A percentile compares a stretch with the other conserved stretches of the same genome.
Conservation (phyloP, 2,113 vertebrate species). For the Vidua macroura region DNA sequence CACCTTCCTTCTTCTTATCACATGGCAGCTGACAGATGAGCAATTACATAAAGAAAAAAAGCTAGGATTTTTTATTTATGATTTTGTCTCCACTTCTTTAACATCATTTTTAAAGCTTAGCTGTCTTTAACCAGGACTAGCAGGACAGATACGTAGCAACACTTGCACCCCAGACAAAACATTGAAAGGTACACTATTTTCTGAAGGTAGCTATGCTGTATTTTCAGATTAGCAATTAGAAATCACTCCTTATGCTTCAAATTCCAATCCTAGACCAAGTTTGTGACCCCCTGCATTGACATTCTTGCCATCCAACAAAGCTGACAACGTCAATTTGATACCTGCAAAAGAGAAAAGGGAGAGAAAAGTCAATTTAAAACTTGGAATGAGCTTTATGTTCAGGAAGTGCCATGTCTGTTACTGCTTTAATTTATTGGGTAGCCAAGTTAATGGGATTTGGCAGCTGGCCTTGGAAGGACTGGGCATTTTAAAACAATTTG, state of each 20-base stretch:
- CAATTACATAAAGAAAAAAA: background rate
- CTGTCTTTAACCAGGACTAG: constrained; percentile 77
- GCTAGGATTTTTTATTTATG: background rate
- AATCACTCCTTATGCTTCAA: constrained; percentile 86
- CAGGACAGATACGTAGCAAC: constrained; percentile 70
- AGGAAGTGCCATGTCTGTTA: background rate
- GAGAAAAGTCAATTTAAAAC: background rate
- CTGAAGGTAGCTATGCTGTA: constrained; percentile 85
- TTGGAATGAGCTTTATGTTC: background rate
- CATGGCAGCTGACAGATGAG: background rate
- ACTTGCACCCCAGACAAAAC: constrained; percentile 81
- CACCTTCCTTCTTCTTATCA: background rate
- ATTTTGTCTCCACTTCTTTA: constrained; percentile 65
- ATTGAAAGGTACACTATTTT: constrained; percentile 82
- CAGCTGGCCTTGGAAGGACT: background rate
- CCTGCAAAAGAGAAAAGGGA: constrained; percentile 69
- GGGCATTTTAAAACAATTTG: background rate
- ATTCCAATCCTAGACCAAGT: constrained; percentile 94
- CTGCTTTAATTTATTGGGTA: background rate
- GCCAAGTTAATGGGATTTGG: background rate
- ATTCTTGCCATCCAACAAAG: constrained; percentile 96
- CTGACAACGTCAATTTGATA: constrained; percentile 93
- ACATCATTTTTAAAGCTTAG: constrained; percentile 74
- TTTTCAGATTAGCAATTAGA: constrained; percentile 66
- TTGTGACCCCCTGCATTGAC: constrained; percentile 96